Evolutionary conservation across 2,797 vertebrate genomes (phyloP).

Genomic region (Enteromius paludinosus): DNA sequence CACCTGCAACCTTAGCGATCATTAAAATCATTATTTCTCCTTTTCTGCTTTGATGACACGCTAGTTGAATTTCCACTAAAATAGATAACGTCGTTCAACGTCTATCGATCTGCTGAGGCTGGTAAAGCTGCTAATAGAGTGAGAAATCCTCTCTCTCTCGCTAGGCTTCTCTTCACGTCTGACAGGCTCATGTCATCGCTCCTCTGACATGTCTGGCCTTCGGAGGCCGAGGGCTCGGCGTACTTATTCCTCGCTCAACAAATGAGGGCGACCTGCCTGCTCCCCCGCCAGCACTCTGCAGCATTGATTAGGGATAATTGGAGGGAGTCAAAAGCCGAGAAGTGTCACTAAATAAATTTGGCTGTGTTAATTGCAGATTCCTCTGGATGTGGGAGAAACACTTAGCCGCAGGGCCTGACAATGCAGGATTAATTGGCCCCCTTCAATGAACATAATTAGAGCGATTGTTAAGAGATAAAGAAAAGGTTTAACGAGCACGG

Average conservation of each 20-base stretch:
- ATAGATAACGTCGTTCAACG: not conserved
- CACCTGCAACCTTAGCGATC: not conserved
- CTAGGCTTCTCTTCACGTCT: not conserved
- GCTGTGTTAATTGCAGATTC: conserved; percentile 88
- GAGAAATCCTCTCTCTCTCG: not conserved
- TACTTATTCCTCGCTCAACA: conserved; percentile 65
- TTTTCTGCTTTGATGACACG: not conserved
- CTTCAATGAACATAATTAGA: conserved; percentile 90
- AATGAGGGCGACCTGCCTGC: conserved; percentile 75
- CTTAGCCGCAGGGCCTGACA: conserved; percentile 86
- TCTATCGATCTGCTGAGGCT: conserved; percentile 17
- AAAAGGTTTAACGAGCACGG: conserved; percentile 82
- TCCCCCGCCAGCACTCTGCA: conserved; percentile 73
- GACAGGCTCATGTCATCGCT: conserved; percentile 42
- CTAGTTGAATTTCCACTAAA: not conserved
- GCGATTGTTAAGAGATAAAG: conserved; percentile 88
- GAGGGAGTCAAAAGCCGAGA: conserved; percentile 83
- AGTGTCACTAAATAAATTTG: conserved; percentile 89
- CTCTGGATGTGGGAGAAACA: conserved; percentile 85
- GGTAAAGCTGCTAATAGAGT: conserved; percentile 25
- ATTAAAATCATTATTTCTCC: not conserved
- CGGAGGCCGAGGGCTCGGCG: conserved; percentile 64
- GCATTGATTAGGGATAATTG: conserved; percentile 88
- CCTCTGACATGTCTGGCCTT: conserved; percentile 72
- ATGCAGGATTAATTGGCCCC: conserved; percentile 90